Base-by-base conservation (phyloP, 2,888 invertebrate species). In the Lithophane ornitopus region DNA sequence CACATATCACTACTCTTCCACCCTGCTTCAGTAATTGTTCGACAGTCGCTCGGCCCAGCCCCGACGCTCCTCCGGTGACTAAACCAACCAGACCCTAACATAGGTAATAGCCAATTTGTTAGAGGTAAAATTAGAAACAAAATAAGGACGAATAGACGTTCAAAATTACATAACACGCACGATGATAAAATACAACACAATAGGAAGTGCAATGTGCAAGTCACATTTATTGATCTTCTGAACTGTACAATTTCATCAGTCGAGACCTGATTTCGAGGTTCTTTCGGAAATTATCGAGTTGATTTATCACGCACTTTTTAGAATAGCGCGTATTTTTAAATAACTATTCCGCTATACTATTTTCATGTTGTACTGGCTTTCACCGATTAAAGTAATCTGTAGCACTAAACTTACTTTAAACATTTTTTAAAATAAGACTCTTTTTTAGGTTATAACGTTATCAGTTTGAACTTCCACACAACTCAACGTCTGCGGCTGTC, bases 51-150 rank as follows among this genome's bases (percentile, higher is more conserved):
- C 97, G 97, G 0, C 99, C 99, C 28, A 99, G 96, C 0, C 99
- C 99, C 0, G 99, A 99, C 0, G 99, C 99, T 66, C 99, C 99
- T 11, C 99, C 99, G 41, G 99, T 99, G 28, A 99, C 99, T 82
- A 99, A 95, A 72, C 98, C 97, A 69, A 99, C 99, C 66, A 98
- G 94, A 91, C 98, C 98, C 98, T 98, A 89, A 12, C 39, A 68
- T 66, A 76, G 49, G 34, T 44, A 58, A 66, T 49, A 70, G n/a
- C 11, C 22, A 67, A 66, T 67, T 66, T 54, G 0, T 26, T 39
- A 49, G 2, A 72, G 6, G 34, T 22, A 52, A 12, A 54, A 72
- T 39, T 26, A 46, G 14, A 19, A 34, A 28, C n/a, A 52, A 41
- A 41, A 19, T 26, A 16, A 11, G 9, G 6, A 34, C 19, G 16